A percentile compares a stretch with the other conserved stretches of the same genome.
Evolutionary conservation across 2,113 vertebrate species (phyloP).

Genomic region (Vulpes lagopus): DNA sequence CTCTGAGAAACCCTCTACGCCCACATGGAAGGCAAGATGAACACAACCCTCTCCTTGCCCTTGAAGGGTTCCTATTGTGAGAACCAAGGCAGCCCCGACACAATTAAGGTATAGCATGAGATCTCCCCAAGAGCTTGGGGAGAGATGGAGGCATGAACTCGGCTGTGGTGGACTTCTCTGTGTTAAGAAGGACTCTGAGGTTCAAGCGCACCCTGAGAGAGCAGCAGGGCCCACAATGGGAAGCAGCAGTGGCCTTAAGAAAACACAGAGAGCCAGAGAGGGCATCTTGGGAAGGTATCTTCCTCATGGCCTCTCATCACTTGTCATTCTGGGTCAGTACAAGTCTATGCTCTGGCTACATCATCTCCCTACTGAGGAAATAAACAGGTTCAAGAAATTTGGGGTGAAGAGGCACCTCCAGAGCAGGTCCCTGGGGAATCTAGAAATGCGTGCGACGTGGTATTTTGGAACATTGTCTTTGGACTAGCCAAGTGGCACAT

Average conservation of each 20-base stretch:
- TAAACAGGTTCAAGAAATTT: too few species aligned
- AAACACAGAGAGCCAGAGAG: background rate
- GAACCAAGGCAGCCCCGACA: background rate
- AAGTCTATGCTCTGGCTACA: background rate
- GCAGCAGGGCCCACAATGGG: background rate
- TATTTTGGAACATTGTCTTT: background rate
- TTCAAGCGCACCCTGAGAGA: background rate
- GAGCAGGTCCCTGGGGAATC: background rate
- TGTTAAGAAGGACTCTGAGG: background rate
- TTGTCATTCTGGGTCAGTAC: background rate
- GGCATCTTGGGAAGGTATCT: background rate
- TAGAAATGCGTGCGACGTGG: accelerated
- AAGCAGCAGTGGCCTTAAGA: background rate
- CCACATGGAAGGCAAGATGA: background rate
- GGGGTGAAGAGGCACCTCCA: too few species aligned
- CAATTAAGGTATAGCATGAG: background rate
- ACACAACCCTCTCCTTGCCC: background rate
- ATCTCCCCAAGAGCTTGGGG: background rate
- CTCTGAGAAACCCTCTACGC: background rate
- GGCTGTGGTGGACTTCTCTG: background rate
- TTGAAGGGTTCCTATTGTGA: background rate
- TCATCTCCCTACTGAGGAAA: background rate
- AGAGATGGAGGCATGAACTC: background rate
- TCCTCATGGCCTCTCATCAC: background rate
- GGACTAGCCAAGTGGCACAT: too few species aligned